A percentile compares a stretch with the other conserved stretches of the same genome.
These are phyloP conservation scores for Rhynchophorus ferrugineus DNA, from an alignment of 1,140 invertebrate genomes.

Conservation along the genomic window DNA sequence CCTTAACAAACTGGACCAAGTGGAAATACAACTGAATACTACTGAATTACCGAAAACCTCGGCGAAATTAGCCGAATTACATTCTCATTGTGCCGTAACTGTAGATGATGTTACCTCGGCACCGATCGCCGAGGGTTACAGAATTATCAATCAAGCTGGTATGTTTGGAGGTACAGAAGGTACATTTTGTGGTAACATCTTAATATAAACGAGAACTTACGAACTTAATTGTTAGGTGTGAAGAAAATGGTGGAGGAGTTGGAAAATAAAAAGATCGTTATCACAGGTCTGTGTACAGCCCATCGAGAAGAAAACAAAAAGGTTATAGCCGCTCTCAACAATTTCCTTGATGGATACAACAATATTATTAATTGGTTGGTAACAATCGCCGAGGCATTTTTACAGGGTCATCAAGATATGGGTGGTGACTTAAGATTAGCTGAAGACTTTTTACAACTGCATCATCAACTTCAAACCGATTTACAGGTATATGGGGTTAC, in stretches of 20 bases:
- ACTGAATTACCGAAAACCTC: conserved; percentile 57
- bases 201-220: background rate
- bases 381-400: conserved; percentile 61
- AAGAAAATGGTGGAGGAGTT: conserved; percentile 62
- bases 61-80: conserved; percentile 56
- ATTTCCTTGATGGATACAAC: conserved; percentile 65
- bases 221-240: conserved; percentile 33
- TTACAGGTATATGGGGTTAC: conserved; percentile 50
- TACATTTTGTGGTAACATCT: conserved; percentile 1
- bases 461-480: conserved; percentile 67
- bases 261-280: conserved; percentile 61
- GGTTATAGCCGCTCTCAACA: conserved; percentile 56
- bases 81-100: conserved; percentile 52
- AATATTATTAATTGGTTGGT: conserved; percentile 64
- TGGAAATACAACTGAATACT: conserved; percentile 67
- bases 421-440: conserved; percentile 62
- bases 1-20: conserved; percentile 65
- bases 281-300: conserved; percentile 60
- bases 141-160: conserved; percentile 62
- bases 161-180: conserved; percentile 20
- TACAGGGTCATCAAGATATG: conserved; percentile 68
- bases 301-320: conserved; percentile 66
- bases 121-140: conserved; percentile 63
- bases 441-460: conserved; percentile 67
- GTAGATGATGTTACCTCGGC: conserved; percentile 59